Evolutionary conservation across 2,113 vertebrate genomes (phyloP).

Genomic region (Stigmatopora argus): DNA sequence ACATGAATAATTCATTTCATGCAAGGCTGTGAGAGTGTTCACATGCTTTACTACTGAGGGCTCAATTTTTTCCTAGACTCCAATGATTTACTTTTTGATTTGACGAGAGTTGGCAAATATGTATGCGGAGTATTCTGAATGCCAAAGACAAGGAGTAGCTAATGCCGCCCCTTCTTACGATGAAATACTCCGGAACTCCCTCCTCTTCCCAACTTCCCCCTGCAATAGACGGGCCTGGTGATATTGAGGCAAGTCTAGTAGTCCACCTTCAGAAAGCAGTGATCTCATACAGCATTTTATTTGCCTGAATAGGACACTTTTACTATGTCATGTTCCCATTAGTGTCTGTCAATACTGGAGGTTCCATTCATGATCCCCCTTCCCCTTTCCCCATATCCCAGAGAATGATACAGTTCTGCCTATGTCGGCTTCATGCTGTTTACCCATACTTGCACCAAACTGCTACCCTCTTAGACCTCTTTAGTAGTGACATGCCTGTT

Average conservation of each 20-base stretch:
- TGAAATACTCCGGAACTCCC: slow-evolving; percentile 80
- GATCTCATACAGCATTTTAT: slow-evolving; percentile 70
- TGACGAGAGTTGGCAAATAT: slow-evolving; percentile 99
- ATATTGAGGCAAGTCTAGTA: slow-evolving; percentile 55
- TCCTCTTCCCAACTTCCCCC: slow-evolving; percentile 38
- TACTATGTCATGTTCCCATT: slow-evolving; percentile 72
- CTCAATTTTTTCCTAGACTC: slow-evolving; percentile 65
- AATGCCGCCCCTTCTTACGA: slow-evolving; percentile 81
- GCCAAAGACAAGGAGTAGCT: slow-evolving; percentile 87
- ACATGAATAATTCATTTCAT: slow-evolving; percentile 5
- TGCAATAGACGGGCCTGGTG: slow-evolving; percentile 64
- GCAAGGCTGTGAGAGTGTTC: background rate
- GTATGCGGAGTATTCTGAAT: slow-evolving; percentile 94
- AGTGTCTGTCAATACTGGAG: slow-evolving; percentile 75
- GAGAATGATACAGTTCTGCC: slow-evolving; percentile 84
- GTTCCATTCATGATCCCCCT: slow-evolving; percentile 50
- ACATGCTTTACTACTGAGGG: slow-evolving; percentile 75
- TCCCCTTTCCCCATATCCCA: slow-evolving; percentile 67
- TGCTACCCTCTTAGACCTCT: slow-evolving; percentile 83
- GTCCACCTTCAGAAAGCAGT: slow-evolving; percentile 75
- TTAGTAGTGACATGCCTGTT: slow-evolving; percentile 85
- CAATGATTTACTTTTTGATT: slow-evolving; percentile 48
- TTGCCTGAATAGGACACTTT: slow-evolving; percentile 87
- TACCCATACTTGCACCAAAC: slow-evolving; percentile 85
- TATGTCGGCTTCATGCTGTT: slow-evolving; percentile 82